Conservation (phyloP, 2,113 vertebrate species). For the Mionectes macconnelli region DNA sequence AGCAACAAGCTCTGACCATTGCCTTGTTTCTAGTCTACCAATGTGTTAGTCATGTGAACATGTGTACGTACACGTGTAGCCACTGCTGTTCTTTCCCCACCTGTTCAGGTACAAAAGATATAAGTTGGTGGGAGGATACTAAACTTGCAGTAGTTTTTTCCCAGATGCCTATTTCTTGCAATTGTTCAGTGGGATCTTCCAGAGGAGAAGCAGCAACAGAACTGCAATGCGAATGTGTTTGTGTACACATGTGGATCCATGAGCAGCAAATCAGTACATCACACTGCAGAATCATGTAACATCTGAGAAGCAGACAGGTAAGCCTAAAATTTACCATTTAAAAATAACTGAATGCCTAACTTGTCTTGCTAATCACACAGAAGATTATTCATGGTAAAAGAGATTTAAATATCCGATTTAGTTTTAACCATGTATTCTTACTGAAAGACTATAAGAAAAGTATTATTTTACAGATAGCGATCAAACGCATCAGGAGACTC, state of each 20-base stretch:
- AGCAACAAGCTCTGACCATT: background rate
- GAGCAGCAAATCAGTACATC: background rate
- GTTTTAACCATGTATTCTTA: background rate
- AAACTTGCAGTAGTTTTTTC: background rate
- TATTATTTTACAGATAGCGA: conserved; percentile 3
- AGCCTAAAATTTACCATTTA: background rate
- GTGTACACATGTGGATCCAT: background rate
- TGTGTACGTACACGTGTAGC: no score
- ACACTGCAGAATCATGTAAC: background rate
- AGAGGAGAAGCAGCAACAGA: background rate
- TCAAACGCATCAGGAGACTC: background rate
- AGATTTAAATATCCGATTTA: background rate
- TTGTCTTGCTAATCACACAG: background rate
- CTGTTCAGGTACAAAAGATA: background rate
- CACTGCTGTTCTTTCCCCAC: background rate
- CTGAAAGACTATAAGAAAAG: background rate
- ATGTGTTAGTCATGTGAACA: background rate
- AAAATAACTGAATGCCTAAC: background rate
- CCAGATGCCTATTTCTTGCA: background rate
- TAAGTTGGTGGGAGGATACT: background rate
- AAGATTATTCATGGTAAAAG: background rate
- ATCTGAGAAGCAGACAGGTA: background rate
- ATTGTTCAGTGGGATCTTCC: background rate
- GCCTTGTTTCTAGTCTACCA: background rate
- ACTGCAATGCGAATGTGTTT: background rate